Evolutionary conservation across 1,140 invertebrate genomes (phyloP), one percentile per base, ranked within the genome.

Genomic region (Papilio polytes): DNA sequence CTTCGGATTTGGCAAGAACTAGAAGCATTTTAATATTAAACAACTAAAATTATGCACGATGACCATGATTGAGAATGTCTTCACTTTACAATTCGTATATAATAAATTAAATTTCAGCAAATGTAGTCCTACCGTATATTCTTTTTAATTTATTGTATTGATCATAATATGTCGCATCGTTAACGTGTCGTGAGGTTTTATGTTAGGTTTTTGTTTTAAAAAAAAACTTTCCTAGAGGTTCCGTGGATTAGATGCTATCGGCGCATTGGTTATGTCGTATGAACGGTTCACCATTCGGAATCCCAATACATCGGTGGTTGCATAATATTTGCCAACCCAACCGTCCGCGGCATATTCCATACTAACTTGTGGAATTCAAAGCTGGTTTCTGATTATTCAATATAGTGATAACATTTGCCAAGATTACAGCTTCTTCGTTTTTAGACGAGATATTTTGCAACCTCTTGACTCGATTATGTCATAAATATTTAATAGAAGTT

Each of bases 211-310:
- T 20, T 44, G 80, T 41, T 74, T 83, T 86, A 63, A 73, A 63
- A 73, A 63, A 83, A 87, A 82, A 88, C 87, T 90, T 89, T 90
- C 87, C 81, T 88, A 86, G 85, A 63, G 82, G 85, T 88, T 89
- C 86, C 88, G 87, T 91, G 89, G 87, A 84, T 85, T 86, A 90
- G 90, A 92, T 92, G 85, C 79, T 90, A 92, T 92, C 90, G 82
- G 74, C 56, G 84, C 83, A 85, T 79, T 84, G 80, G 77, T 82
- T 82, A 81, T 86, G 82, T 86, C 83, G 84, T 81, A 85, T 85
- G 85, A 78, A 76, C 46, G 83, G 88, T 89, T 87, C 86, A 82
- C 78, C 86, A 85, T 86, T 84, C 77, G 80, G 88, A 87, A 86
- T 90, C 85, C 85, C 86, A 90, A 91, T 90, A 84, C 84, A 80